Evolutionary conservation across 1,140 invertebrate genomes (phyloP), one percentile per base, ranked within the genome.

Genomic region (Lutraria rhynchaena): DNA sequence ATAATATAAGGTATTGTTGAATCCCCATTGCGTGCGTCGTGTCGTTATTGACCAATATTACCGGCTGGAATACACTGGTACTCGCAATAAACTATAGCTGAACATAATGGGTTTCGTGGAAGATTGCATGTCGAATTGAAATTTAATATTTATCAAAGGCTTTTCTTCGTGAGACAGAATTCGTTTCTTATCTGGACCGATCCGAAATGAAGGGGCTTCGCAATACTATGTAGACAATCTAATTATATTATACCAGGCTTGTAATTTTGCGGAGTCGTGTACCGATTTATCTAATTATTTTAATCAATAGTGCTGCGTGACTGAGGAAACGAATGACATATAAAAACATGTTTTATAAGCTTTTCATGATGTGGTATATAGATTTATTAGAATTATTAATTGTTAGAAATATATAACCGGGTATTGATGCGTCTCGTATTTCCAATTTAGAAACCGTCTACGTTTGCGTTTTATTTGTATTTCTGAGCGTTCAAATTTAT

Each of bases 81-180:
- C 57, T 80, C 57, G 63, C 60, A 80, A 70, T 80, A 80, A 80
- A 80, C 76, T 65, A 57, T 37, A 37, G n/a, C 49, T 49, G 51
- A 51, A 57, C 53, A 67, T 80, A 58, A 80, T 80, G 76, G 51
- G 27, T 80, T 80, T 80, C 27, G 46, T 37, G 44, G 63, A 44
- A 44, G 22, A 80, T 80, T 70, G 76, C 76, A 80, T 80, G 76
- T 69, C 76, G 44, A 70, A 70, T 80, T 80, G 76, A 80, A 80
- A 67, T 80, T 80, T 69, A 80, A 80, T 80, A 80, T 65, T 77
- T 80, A 80, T 69, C 65, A 70, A 65, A 58, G 55, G 49, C 29
- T 69, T 33, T 41, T 33, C 61, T 29, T 35, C 76, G 63, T 80
- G 76, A 63, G 41, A n/a, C 37, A 2, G 33, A 46, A 74, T 58